A percentile compares a stretch with the other conserved stretches of the same genome.
These are phyloP conservation scores for Desoria tigrina DNA, from an alignment of 2,888 invertebrate species.

Conservation along the genomic window DNA sequence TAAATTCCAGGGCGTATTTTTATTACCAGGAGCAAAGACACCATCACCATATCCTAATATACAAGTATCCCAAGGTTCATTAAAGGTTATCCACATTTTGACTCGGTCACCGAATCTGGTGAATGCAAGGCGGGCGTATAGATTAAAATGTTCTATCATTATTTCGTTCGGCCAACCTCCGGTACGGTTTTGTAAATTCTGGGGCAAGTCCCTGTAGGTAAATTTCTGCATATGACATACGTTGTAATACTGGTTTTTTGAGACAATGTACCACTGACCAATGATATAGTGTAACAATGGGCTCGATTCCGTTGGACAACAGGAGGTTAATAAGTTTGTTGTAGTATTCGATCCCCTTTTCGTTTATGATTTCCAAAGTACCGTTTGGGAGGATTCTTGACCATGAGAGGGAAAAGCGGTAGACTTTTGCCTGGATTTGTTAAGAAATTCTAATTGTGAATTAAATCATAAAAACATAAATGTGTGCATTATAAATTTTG, in stretches of 20 bases:
- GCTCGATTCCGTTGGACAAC: conserved; percentile 63
- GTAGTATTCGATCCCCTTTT: conserved; percentile 74
- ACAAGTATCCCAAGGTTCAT: conserved; percentile 48
- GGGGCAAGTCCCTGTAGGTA: neutral
- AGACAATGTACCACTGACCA: too few relatives aligned
- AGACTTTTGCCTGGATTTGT: conserved; percentile 39
- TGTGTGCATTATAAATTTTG: too few relatives aligned
- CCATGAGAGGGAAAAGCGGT: conserved; percentile 60
- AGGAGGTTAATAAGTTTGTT: conserved; percentile 73
- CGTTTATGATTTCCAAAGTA: conserved; percentile 39
- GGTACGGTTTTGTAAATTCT: conserved; percentile 25
- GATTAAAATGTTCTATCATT: conserved; percentile 42
- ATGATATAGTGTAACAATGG: conserved; percentile 58
- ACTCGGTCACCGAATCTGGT: conserved; percentile 47
- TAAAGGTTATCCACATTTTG: conserved; percentile 52
- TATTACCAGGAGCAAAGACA: conserved; percentile 57
- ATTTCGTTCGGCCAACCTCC: conserved; percentile 48
- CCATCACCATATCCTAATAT: conserved; percentile 37
- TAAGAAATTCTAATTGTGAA: too few relatives aligned
- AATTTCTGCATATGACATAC: neutral
- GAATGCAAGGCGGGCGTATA: conserved; percentile 46
- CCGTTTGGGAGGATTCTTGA: conserved; percentile 58
- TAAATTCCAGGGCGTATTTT: too few relatives aligned
- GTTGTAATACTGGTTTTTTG: too few relatives aligned
- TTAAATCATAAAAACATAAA: too few relatives aligned